Conservation (phyloP, 2,797 vertebrate species). For the Danio kyathit region DNA sequence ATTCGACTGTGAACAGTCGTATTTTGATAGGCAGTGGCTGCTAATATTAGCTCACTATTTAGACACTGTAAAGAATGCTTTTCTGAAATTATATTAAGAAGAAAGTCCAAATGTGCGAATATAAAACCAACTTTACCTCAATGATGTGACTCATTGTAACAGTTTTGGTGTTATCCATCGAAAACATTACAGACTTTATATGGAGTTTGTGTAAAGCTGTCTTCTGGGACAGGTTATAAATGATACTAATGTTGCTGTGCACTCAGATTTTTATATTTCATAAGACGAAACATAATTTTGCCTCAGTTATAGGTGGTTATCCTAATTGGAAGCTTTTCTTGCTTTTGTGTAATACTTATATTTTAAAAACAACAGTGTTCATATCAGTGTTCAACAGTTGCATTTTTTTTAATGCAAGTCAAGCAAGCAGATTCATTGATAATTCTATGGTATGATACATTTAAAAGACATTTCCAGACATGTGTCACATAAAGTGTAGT, state of each 20-base stretch:
- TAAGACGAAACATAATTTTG: too few relatives aligned
- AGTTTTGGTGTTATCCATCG: not conserved
- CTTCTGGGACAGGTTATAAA: not conserved
- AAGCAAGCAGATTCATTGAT: not conserved
- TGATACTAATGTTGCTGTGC: not conserved
- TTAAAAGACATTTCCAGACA: not conserved
- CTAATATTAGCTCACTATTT: too few relatives aligned
- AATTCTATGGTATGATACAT: not conserved
- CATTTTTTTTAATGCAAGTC: conserved; percentile 1
- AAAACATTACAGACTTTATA: not conserved
- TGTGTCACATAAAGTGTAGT: not conserved
- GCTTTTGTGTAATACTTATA: not conserved
- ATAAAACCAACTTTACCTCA: too few relatives aligned
- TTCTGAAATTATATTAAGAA: too few relatives aligned
- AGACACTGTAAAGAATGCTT: too few relatives aligned
- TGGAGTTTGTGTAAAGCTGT: not conserved
- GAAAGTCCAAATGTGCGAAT: too few relatives aligned
- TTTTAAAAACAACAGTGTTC: not conserved
- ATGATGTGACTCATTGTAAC: not conserved
- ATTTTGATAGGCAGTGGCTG: too few relatives aligned
- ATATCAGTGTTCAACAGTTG: too few relatives aligned
- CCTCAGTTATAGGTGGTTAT: not conserved
- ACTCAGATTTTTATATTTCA: not conserved
- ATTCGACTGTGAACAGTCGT: too few relatives aligned
- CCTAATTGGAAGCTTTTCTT: not conserved